phyloP scores from a whole-genome alignment of 2,888 invertebrate species.

The Bhutanitis thaidina region DNA sequence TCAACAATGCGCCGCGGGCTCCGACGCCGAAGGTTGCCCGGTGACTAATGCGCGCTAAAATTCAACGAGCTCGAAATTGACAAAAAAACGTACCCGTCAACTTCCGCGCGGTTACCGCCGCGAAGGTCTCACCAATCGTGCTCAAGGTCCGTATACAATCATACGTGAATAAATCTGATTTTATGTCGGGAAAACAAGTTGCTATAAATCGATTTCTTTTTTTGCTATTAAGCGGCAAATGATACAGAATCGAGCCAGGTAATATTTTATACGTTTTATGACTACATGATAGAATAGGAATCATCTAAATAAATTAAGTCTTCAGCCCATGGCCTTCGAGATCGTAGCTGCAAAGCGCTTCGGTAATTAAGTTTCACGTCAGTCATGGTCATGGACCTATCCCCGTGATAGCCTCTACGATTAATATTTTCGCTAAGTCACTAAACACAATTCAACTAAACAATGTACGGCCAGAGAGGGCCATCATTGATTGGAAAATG shows the following conservation, averaged over 20 bases:
- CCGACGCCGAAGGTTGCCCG: constrained; percentile 55
- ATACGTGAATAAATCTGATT: constrained; percentile 73
- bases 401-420: constrained; percentile 66
- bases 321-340: constrained; percentile 66
- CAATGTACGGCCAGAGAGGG: neutral
- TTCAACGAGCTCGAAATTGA: constrained; percentile 71
- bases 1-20: constrained; percentile 58
- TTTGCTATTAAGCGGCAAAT: constrained; percentile 54
- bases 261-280: constrained; percentile 56
- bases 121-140: constrained; percentile 73
- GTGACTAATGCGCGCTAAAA: constrained; percentile 74
- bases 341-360: constrained; percentile 61
- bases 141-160: constrained; percentile 78
- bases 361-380: constrained; percentile 78
- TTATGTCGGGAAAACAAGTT: constrained; percentile 65
- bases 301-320: constrained; percentile 69
- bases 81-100: constrained; percentile 71
- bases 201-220: constrained; percentile 49
- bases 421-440: constrained; percentile 59
- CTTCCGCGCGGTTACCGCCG: constrained; percentile 78
- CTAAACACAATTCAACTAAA: constrained; percentile 33
- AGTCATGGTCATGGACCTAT: constrained; percentile 67
- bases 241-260: constrained; percentile 52
- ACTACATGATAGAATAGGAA: constrained; percentile 51
- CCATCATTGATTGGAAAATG: constrained; percentile 9